A percentile compares a stretch with the other conserved stretches of the same genome.
Conservation (phyloP, 1,140 invertebrate genomes). For the Trachymyrmex septentrionalis region DNA sequence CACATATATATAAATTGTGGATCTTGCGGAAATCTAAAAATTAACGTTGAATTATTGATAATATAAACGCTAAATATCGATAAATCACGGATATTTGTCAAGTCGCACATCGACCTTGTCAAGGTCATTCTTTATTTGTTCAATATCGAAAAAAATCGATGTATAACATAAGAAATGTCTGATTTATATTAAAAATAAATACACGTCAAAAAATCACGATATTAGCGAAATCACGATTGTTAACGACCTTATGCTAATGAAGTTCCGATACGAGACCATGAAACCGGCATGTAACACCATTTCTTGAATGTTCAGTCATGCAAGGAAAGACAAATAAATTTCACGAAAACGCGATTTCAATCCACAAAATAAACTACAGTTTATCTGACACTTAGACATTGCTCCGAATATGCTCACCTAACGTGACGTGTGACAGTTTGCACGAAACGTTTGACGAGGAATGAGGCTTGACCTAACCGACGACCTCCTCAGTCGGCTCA, state of each 20-base stretch:
- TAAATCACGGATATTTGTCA: background rate
- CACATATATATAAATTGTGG: background rate
- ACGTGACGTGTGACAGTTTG: slow-evolving; percentile 53
- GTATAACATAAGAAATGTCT: background rate
- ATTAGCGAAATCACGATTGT: slow-evolving; percentile 15
- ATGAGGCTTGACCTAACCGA: slow-evolving; percentile 76
- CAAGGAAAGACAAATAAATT: slow-evolving; percentile 18
- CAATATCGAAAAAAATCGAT: background rate
- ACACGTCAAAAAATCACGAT: background rate
- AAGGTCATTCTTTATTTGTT: slow-evolving; percentile 68
- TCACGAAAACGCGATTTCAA: background rate
- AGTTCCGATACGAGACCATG: slow-evolving; percentile 54
- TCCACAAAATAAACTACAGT: background rate
- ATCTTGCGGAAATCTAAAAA: background rate
- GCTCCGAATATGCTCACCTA: slow-evolving; percentile 69
- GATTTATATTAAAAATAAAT: background rate
- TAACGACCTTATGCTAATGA: slow-evolving; percentile 66
- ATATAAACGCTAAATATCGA: background rate
- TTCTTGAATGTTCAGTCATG: slow-evolving; percentile 4
- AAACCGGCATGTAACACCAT: slow-evolving; percentile 67
- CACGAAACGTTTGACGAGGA: slow-evolving; percentile 69
- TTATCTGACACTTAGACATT: slow-evolving; percentile 12
- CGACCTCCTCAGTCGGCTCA: slow-evolving; percentile 71
- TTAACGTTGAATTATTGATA: background rate
- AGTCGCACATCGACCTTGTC: slow-evolving; percentile 68